Evolutionary conservation across 2,888 invertebrate species (phyloP), one percentile per base, ranked within the genome.

Genomic region (Mycalesis mineus): DNA sequence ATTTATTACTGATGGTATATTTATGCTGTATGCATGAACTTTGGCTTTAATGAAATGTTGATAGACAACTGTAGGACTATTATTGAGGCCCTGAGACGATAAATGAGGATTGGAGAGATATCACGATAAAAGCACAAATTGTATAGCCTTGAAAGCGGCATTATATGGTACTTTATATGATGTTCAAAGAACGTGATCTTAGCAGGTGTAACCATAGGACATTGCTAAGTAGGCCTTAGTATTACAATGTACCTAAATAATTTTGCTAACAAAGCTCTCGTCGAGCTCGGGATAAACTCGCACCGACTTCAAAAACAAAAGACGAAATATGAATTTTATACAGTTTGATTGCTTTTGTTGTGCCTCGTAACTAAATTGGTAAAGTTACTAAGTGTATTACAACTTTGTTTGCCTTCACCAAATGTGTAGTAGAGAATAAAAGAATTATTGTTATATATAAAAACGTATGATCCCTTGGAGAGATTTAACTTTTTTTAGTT

Each of bases 281-380:
- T 55, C 50, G 28, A 7, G 48, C 44, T 36, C 11, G 1, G 22
- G 5, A n/a, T 7, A 36, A 36, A 36, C 4, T 36, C 11, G 36
- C 13, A 31, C 17, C 8, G 36, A 52, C 36, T 56, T 48, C 47
- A 48, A 58, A 59, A 51, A 55, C 57, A 57, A 52, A 51, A 15
- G 15, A 45, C 33, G 36, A 47, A 57, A 51, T 51, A 51, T 51
- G 48, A 58, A 58, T 59, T 59, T 47, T 39, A 33, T 55, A 47
- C 55, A 55, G 55, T 59, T 55, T 59, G 59, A 59, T 59, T 59
- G 50, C 55, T 59, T 59, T 59, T 59, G 55, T 58, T 58, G 33
- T 52, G 50, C 40, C 37, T 44, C 22, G 51, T 50, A 55, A 59
- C 55, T 59, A 55, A 59, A 59, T 59, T 59, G 59, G 36, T 41